Evolutionary conservation across 2,797 vertebrate genomes (phyloP).

Genomic region (Cyprinella venusta): DNA sequence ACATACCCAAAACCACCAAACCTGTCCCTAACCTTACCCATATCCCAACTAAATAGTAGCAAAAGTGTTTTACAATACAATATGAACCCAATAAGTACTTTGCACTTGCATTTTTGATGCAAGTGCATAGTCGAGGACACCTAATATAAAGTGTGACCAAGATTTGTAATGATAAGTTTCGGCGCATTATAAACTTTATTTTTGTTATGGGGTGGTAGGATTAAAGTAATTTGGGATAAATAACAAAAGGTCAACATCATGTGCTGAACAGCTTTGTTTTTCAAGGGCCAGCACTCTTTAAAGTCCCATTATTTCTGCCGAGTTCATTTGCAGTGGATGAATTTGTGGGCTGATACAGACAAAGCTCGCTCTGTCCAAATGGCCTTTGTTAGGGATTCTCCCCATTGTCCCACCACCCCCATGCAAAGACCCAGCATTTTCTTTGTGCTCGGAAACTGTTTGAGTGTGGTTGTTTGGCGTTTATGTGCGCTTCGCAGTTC

Average conservation of each 20-base stretch:
- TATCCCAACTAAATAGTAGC: background rate
- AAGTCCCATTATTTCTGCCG: slow-evolving; percentile 48
- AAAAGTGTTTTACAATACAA: background rate
- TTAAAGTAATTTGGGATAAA: slow-evolving; percentile 19
- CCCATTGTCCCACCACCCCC: slow-evolving; percentile 52
- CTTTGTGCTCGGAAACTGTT: slow-evolving; percentile 36
- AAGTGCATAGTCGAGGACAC: background rate
- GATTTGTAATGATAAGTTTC: background rate
- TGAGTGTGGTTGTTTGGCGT: slow-evolving; percentile 35
- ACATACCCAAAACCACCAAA: background rate
- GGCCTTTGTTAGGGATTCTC: slow-evolving; percentile 60
- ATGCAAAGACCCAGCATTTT: slow-evolving; percentile 58
- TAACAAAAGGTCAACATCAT: slow-evolving; percentile 31
- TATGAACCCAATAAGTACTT: background rate
- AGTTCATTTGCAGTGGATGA: slow-evolving; percentile 54
- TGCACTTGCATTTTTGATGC: background rate
- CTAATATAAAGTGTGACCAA: background rate
- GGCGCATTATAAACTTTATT: slow-evolving; percentile 1
- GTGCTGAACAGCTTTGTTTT: slow-evolving; percentile 46
- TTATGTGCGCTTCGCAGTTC: background rate
- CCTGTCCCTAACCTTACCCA: background rate
- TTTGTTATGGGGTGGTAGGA: background rate
- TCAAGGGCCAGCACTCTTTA: slow-evolving; percentile 45
- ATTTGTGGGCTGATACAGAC: slow-evolving; percentile 56
- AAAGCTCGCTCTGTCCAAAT: slow-evolving; percentile 61